Percentiles rank a stretch among this genome's conserved stretches.
Conservation (phyloP, 2,113 vertebrate genomes). For the Manacus vitellinus region DNA sequence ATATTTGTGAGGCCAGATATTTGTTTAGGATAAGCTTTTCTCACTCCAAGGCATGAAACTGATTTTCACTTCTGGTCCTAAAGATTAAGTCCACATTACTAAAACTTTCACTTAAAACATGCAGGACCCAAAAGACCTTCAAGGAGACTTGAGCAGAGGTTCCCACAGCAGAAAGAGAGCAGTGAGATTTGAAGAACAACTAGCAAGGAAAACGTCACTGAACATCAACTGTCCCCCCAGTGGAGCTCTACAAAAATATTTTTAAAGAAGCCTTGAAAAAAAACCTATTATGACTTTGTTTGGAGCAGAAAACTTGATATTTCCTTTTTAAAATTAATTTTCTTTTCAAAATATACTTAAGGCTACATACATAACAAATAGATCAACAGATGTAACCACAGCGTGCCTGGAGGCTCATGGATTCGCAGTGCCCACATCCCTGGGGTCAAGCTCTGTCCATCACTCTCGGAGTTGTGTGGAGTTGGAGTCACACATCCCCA, state of each 20-base stretch:
- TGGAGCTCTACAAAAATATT: not conserved
- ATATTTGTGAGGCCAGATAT: not conserved
- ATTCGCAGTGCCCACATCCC: not conserved
- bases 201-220: not conserved
- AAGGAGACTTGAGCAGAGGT: not conserved
- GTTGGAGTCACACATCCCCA: not conserved
- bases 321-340: not conserved
- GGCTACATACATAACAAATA: not conserved
- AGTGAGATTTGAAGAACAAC: not conserved
- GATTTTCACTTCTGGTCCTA: not conserved
- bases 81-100: not conserved
- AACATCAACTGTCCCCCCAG: not conserved
- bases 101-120: not conserved
- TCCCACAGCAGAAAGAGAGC: not conserved
- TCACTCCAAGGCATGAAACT: not conserved
- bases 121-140: not conserved
- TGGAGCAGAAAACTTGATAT: not conserved
- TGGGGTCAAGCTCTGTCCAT: not conserved
- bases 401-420: fast-evolving
- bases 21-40: not conserved
- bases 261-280: not conserved
- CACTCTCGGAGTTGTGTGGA: not conserved
- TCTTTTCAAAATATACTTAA: not conserved
- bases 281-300: not conserved
- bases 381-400: not conserved